These are phyloP conservation scores for Notothenia coriiceps DNA, from an alignment of 2,113 vertebrate genomes.

Conservation along the genomic window DNA sequence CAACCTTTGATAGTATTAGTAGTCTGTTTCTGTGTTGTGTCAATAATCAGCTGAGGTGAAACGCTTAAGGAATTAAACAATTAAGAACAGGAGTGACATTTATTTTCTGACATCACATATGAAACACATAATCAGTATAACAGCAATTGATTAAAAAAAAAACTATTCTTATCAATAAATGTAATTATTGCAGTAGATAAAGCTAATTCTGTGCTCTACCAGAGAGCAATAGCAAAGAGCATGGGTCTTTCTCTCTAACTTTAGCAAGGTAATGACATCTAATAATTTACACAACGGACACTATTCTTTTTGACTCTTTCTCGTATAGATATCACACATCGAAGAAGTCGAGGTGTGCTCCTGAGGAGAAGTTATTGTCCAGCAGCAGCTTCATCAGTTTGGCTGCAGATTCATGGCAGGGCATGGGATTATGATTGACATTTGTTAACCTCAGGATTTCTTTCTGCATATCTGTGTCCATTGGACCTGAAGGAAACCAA, in stretches of 20 bases:
- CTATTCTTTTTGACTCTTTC: background rate
- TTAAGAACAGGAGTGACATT: too few species aligned
- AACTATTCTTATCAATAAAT: background rate
- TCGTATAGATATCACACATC: conserved; percentile 14
- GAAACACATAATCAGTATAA: background rate
- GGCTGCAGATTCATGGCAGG: conserved; percentile 39
- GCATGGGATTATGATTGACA: background rate
- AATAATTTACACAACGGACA: background rate
- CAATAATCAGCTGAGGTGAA: background rate
- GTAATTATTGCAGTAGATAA: too few species aligned
- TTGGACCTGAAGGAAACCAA: conserved; percentile 33
- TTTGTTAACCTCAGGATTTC: conserved; percentile 41
- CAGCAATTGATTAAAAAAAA: background rate
- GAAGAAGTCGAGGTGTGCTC: conserved; percentile 47
- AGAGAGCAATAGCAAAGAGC: too few species aligned
- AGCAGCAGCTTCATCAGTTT: conserved; percentile 55
- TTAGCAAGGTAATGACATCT: background rate
- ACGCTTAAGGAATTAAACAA: background rate
- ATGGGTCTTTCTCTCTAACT: background rate
- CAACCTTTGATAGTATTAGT: background rate
- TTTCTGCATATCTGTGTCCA: conserved; percentile 61
- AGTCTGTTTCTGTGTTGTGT: background rate
- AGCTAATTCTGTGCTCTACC: too few species aligned
- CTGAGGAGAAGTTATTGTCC: conserved; percentile 42
- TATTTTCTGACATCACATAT: background rate